phyloP scores from a whole-genome alignment of 2,113 vertebrate genomes.

The Coregonus clupeaformis region DNA sequence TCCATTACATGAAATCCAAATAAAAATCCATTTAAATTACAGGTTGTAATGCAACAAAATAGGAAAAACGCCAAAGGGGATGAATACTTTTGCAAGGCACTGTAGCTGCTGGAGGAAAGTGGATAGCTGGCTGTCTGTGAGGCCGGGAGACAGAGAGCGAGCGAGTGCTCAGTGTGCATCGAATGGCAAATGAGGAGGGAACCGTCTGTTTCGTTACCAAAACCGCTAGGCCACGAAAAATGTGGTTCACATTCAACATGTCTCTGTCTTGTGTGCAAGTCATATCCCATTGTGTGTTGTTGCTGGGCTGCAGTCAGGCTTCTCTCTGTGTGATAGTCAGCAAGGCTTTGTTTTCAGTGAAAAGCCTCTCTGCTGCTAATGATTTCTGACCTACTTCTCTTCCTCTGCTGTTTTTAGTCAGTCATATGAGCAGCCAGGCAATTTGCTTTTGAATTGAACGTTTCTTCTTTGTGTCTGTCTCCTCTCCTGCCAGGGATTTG shows the following conservation, averaged over 20 bases:
- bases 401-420: constrained; percentile 4
- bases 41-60: too few species aligned
- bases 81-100: too few species aligned
- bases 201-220: constrained; percentile 33
- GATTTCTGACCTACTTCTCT: constrained; percentile 22
- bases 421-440: not conserved
- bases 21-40: too few species aligned
- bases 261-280: constrained; percentile 36
- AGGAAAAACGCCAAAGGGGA: too few species aligned
- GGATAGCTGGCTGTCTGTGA: constrained; percentile 54
- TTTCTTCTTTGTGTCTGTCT: constrained; percentile 33
- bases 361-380: constrained; percentile 6
- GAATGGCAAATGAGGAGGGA: constrained; percentile 38
- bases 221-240: constrained; percentile 35
- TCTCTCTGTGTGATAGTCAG: not conserved
- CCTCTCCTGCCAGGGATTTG: constrained; percentile 81
- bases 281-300: constrained; percentile 31
- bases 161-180: constrained; percentile 16
- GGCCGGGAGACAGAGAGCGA: constrained; percentile 14
- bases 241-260: constrained; percentile 46
- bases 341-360: constrained; percentile 12
- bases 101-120: too few species aligned
- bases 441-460: constrained; percentile 18
- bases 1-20: too few species aligned
- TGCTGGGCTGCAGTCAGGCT: not conserved